Conservation (phyloP, 2,888 invertebrate species). For the Epistrophella euchroma region DNA sequence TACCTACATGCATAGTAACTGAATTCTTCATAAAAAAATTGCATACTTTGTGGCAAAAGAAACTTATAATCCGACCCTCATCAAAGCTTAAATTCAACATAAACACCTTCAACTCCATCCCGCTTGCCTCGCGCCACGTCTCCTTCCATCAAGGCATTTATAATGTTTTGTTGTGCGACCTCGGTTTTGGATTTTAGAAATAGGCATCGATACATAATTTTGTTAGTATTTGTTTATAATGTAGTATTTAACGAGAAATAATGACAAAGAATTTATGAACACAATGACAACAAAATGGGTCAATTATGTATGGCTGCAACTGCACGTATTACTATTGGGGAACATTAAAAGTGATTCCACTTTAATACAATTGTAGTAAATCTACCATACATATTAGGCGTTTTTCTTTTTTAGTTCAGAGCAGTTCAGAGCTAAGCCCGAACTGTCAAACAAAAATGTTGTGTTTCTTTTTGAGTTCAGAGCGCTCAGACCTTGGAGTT, state of each 20-base stretch:
- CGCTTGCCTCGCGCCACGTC: background rate
- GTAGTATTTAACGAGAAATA: background rate
- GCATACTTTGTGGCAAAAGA: background rate
- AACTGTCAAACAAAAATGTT: too few relatives aligned
- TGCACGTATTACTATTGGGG: background rate
- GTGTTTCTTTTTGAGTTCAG: too few relatives aligned
- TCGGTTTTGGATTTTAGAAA: conserved; percentile 15
- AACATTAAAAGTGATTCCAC: background rate
- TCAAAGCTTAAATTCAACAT: background rate
- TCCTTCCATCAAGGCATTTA: background rate
- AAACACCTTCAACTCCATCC: background rate
- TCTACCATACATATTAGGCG: too few relatives aligned
- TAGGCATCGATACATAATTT: background rate
- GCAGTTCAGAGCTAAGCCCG: too few relatives aligned
- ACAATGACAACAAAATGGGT: background rate
- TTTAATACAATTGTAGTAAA: background rate
- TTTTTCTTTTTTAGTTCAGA: too few relatives aligned
- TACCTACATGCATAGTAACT: too few relatives aligned
- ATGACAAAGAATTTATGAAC: background rate
- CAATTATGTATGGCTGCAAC: background rate
- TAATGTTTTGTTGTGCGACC: conserved; percentile 1
- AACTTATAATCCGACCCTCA: background rate
- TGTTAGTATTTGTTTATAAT: conserved; percentile 5
- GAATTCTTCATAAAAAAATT: background rate
- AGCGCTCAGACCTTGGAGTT: too few relatives aligned